A percentile compares a stretch with the other conserved stretches of the same genome.
phyloP scores from a whole-genome alignment of 2,797 vertebrate species.

The Echiichthys vipera region DNA sequence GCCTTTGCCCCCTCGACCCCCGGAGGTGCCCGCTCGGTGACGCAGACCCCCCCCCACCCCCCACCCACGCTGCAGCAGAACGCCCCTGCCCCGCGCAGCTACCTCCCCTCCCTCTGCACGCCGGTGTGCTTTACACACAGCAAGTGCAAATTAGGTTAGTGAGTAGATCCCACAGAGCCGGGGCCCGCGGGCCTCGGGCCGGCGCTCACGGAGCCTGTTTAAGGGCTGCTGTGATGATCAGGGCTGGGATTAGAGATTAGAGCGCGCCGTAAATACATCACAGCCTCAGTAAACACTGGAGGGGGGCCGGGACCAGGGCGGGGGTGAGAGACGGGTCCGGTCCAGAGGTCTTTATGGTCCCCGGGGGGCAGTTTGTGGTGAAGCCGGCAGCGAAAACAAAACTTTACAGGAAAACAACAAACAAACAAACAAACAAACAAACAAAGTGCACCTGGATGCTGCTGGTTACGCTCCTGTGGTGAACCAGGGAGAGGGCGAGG shows the following conservation, averaged over 20 bases:
- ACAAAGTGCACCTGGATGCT: too few relatives aligned
- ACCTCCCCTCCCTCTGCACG: slow-evolving; percentile 57
- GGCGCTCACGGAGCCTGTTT: slow-evolving; percentile 68
- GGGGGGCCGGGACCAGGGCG: slow-evolving; percentile 49
- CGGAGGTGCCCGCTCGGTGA: slow-evolving; percentile 70
- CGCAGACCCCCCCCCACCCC: slow-evolving; percentile 41
- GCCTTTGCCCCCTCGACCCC: slow-evolving; percentile 72
- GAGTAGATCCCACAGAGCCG: slow-evolving; percentile 75
- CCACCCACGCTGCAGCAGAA: slow-evolving; percentile 35
- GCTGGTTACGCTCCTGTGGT: too few relatives aligned
- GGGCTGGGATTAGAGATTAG: slow-evolving; percentile 84
- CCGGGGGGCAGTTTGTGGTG: too few relatives aligned
- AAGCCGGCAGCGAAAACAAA: too few relatives aligned
- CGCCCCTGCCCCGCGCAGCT: slow-evolving; percentile 63
- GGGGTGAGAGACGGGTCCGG: too few relatives aligned
- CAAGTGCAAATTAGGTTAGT: slow-evolving; percentile 85
- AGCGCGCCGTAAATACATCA: slow-evolving; percentile 82
- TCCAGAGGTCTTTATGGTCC: too few relatives aligned
- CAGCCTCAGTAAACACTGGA: slow-evolving; percentile 78
- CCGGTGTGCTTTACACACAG: slow-evolving; percentile 83
- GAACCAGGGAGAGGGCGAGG: too few relatives aligned
- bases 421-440: too few relatives aligned
- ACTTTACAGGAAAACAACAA: too few relatives aligned
- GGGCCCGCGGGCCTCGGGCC: slow-evolving; percentile 66
- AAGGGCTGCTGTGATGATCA: slow-evolving; percentile 83